phyloP scores from a whole-genome alignment of 2,888 invertebrate genomes.

The Anagyrus pseudococci region DNA sequence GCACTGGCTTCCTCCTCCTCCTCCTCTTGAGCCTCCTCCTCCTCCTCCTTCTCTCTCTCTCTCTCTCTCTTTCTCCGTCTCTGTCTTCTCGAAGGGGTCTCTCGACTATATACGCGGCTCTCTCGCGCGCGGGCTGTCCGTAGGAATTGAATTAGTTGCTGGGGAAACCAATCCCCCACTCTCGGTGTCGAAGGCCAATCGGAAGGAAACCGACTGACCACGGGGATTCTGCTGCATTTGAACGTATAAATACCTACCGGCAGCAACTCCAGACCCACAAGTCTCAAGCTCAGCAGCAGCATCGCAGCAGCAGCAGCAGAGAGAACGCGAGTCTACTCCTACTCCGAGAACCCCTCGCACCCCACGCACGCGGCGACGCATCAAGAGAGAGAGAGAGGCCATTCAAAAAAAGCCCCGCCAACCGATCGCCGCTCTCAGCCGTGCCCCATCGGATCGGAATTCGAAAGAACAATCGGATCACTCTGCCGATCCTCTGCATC shows the following conservation, averaged over 20 bases:
- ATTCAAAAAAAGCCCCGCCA: too few relatives aligned
- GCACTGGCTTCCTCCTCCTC: constrained; percentile 3
- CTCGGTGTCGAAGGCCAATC: constrained; percentile 52
- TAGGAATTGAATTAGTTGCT: constrained; percentile 39
- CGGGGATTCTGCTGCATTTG: constrained; percentile 54
- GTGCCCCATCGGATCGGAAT: too few relatives aligned
- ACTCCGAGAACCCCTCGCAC: background rate
- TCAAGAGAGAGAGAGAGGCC: too few relatives aligned
- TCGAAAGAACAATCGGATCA: too few relatives aligned
- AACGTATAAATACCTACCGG: constrained; percentile 60
- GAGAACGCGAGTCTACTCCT: background rate
- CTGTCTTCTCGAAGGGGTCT: background rate
- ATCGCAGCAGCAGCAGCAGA: too few relatives aligned
- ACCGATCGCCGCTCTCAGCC: too few relatives aligned
- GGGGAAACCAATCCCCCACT: constrained; percentile 41
- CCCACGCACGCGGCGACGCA: background rate
- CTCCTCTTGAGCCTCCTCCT: too few relatives aligned
- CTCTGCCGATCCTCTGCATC: too few relatives aligned
- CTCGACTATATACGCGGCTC: constrained; percentile 5
- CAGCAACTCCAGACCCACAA: constrained; percentile 40
- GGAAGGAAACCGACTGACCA: constrained; percentile 51
- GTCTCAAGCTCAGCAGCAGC: constrained; percentile 26
- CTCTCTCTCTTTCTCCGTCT: constrained; percentile 14
- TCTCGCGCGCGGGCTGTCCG: background rate
- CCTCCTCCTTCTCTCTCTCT: constrained; percentile 4